phyloP scores from a whole-genome alignment of 2,113 vertebrate genomes.

The Miniopterus natalensis region DNA sequence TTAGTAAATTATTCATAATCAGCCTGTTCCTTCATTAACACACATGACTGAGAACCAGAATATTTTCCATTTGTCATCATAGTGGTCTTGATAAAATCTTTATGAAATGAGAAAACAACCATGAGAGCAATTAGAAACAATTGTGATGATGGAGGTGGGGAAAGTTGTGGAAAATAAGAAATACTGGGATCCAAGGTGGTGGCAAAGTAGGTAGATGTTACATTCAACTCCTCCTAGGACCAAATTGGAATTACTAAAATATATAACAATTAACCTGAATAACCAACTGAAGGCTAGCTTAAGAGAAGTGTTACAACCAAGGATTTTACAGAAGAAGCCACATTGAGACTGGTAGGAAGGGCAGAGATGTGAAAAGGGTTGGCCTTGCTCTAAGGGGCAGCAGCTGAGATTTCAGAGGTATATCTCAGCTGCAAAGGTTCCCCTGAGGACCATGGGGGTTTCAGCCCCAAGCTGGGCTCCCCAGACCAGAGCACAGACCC shows the following conservation, averaged over 20 bases:
- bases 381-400: not conserved
- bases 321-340: not conserved
- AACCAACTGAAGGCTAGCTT: not conserved
- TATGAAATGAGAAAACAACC: not conserved
- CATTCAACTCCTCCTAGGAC: not conserved
- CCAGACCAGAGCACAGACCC: not conserved
- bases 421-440: not conserved
- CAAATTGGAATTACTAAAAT: not conserved
- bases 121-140: not conserved
- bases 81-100: constrained; percentile 3
- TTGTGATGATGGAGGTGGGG: not conserved
- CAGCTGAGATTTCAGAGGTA: not conserved
- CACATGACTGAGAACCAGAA: not conserved
- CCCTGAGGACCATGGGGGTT: not conserved
- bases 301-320: not conserved
- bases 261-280: not conserved
- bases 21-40: not conserved
- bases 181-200: not conserved
- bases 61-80: constrained; percentile 35
- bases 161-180: constrained; percentile 25
- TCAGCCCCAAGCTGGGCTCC: not conserved
- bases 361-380: not conserved
- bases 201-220: not conserved
- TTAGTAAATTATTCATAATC: not conserved
- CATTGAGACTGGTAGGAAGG: not conserved